These are phyloP conservation scores for Drosophila melanocephala DNA, from an alignment of 2,888 invertebrate genomes.

Conservation along the genomic window DNA sequence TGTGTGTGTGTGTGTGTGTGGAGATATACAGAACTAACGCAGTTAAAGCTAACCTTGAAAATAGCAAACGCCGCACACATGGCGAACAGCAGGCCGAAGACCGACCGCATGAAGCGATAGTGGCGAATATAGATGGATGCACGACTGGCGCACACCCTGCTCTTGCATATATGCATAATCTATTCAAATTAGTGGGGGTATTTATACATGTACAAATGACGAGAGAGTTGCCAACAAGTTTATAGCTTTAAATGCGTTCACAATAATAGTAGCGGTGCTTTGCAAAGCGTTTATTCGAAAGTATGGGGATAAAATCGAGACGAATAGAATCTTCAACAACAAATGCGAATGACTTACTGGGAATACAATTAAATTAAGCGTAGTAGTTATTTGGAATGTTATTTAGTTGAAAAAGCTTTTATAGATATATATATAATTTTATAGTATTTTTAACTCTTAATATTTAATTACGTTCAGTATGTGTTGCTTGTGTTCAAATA, in stretches of 20 bases:
- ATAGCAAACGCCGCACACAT: constrained; percentile 75
- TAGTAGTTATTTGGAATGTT: not conserved
- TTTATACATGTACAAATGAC: no score
- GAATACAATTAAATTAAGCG: not conserved
- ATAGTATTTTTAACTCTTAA: no score
- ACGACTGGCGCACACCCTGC: constrained; percentile 29
- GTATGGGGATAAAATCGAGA: not conserved
- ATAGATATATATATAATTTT: no score
- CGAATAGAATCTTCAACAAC: not conserved
- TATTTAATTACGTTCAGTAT: not conserved
- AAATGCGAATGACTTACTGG: not conserved
- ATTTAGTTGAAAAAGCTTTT: not conserved
- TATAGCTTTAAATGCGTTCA: not conserved
- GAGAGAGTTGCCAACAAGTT: not conserved
- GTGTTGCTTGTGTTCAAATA: not conserved
- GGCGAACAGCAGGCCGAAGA: constrained; percentile 42
- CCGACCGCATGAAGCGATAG: constrained; percentile 43
- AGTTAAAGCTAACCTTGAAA: constrained; percentile 80
- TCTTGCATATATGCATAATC: not conserved
- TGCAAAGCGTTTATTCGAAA: not conserved
- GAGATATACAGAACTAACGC: constrained; percentile 65
- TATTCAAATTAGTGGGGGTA: not conserved
- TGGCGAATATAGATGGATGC: constrained; percentile 8
- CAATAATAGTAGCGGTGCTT: not conserved
- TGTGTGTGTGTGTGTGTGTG: constrained; percentile 9